Evolutionary conservation across 2,888 invertebrate genomes (phyloP).

Genomic region (Athalia rosae): DNA sequence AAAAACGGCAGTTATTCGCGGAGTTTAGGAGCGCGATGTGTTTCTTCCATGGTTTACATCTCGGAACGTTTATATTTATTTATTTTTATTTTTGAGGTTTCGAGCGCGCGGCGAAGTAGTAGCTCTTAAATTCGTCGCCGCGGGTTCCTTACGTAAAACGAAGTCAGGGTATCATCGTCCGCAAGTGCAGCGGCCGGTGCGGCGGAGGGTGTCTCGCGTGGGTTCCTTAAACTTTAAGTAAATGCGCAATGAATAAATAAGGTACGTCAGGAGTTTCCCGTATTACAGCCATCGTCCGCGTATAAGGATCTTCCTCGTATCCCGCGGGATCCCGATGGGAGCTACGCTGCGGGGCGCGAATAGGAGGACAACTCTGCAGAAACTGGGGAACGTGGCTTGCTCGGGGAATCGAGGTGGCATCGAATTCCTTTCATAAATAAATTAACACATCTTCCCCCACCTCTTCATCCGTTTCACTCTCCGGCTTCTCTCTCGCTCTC

Average conservation of each 20-base stretch:
- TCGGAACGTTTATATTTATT: too few species aligned
- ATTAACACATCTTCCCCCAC: conserved; percentile 20
- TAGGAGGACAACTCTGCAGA: conserved; percentile 1
- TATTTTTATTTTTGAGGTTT: too few species aligned
- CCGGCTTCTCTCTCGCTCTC: neutral
- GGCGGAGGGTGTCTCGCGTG: neutral
- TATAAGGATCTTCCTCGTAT: neutral
- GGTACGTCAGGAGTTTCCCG: conserved; percentile 39
- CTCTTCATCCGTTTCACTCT: neutral
- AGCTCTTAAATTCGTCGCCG: too few species aligned
- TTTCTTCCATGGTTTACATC: too few species aligned
- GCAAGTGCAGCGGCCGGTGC: too few species aligned
- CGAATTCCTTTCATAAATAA: conserved; percentile 42
- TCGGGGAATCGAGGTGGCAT: conserved; percentile 23
- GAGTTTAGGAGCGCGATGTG: too few species aligned
- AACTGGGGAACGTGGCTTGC: too few species aligned
- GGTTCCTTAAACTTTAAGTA: conserved; percentile 57
- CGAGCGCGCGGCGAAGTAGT: too few species aligned
- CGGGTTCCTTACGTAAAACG: too few species aligned
- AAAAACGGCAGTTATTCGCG: too few species aligned
- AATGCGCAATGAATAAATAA: conserved; percentile 67
- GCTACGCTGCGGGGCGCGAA: conserved; percentile 29
- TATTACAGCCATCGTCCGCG: too few species aligned
- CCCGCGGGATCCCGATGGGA: conserved; percentile 45
- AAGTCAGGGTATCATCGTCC: too few species aligned